phyloP scores from a whole-genome alignment of 2,888 invertebrate species.

The Thumatha senex region DNA sequence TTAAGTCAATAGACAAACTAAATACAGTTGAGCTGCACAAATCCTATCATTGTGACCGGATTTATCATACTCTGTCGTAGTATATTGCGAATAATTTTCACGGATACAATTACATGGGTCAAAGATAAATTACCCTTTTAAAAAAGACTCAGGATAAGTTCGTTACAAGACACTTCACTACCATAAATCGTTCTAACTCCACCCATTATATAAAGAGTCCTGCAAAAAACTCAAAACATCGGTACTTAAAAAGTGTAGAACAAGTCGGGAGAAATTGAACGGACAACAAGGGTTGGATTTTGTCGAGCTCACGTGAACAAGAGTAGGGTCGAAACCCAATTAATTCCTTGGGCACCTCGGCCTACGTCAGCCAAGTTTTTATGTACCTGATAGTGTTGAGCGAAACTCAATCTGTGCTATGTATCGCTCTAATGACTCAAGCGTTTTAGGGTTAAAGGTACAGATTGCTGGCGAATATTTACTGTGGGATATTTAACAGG shows the following conservation, averaged over 20 bases:
- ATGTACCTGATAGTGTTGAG: constrained; percentile 42
- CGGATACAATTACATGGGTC: too few species aligned
- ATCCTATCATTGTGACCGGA: too few species aligned
- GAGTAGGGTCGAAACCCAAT: constrained; percentile 61
- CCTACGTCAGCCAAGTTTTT: constrained; percentile 48
- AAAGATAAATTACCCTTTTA: too few species aligned
- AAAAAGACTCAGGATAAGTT: background rate
- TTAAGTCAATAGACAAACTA: too few species aligned
- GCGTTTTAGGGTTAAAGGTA: constrained; percentile 31
- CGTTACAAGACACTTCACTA: constrained; percentile 1
- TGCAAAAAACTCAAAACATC: constrained; percentile 13
- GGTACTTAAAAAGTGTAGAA: constrained; percentile 26
- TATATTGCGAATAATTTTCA: too few species aligned
- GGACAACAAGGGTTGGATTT: constrained; percentile 52
- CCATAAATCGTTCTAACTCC: constrained; percentile 7
- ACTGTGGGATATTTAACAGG: constrained; percentile 13
- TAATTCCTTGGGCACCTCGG: constrained; percentile 56
- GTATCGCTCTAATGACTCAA: constrained; percentile 40
- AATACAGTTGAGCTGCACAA: too few species aligned
- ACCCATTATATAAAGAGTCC: constrained; percentile 7
- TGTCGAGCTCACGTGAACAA: constrained; percentile 57
- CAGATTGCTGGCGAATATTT: constrained; percentile 8
- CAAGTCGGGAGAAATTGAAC: constrained; percentile 45
- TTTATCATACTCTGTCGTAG: too few species aligned
- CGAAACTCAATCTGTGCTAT: constrained; percentile 51